phyloP scores from a whole-genome alignment of 2,797 vertebrate species.

The Atherinosoma microstoma region DNA sequence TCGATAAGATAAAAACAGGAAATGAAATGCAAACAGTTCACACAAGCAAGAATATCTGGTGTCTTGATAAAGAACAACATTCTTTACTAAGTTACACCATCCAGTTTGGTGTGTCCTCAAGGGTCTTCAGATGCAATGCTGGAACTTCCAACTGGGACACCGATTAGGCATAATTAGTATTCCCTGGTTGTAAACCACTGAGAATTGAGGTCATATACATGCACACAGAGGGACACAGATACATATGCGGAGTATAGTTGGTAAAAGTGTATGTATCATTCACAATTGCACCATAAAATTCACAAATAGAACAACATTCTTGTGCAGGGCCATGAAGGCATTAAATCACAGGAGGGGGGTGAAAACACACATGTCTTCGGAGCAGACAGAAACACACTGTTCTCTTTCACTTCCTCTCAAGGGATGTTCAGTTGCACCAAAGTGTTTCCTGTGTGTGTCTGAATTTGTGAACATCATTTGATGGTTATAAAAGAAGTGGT shows the following conservation, averaged over 20 bases:
- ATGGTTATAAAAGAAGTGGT: constrained; percentile 10
- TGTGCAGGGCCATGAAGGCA: not conserved
- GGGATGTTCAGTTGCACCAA: constrained; percentile 30
- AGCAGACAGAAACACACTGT: constrained; percentile 52
- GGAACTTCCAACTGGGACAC: constrained; percentile 53
- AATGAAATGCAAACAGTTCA: constrained; percentile 12
- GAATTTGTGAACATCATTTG: constrained; percentile 15
- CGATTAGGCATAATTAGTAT: constrained; percentile 74
- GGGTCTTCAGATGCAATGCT: constrained; percentile 25
- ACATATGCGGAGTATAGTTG: not conserved
- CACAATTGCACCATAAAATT: constrained; percentile 1
- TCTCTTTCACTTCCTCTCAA: constrained; percentile 72
- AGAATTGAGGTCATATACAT: constrained; percentile 31
- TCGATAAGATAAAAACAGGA: constrained; percentile 14
- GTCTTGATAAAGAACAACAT: not conserved
- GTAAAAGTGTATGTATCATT: not conserved
- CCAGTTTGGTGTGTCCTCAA: constrained; percentile 21
- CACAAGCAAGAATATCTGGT: not conserved
- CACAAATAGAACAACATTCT: not conserved
- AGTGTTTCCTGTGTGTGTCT: constrained; percentile 55
- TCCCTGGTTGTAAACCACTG: constrained; percentile 59
- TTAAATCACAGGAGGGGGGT: not conserved
- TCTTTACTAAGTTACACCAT: constrained; percentile 15
- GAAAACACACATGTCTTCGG: not conserved
- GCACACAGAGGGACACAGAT: constrained; percentile 12